phyloP scores from a whole-genome alignment of 2,888 invertebrate species.

The Folsomia manolachei region DNA sequence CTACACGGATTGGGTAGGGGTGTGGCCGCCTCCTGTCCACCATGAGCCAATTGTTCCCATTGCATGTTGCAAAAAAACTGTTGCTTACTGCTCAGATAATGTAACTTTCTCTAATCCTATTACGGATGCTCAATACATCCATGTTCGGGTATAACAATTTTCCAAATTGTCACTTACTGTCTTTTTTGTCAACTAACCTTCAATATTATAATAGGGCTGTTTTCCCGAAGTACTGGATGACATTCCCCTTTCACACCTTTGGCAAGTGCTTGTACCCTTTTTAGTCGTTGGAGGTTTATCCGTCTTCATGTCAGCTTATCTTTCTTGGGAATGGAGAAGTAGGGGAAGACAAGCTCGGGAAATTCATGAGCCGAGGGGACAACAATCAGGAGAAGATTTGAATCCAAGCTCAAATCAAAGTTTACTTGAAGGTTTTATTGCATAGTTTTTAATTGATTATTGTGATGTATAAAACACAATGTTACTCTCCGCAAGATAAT shows the following conservation, averaged over 20 bases:
- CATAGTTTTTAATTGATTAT: too few relatives aligned
- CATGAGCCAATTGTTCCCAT: conserved; percentile 3
- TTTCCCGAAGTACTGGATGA: not conserved
- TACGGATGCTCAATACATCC: not conserved
- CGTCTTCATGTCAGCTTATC: not conserved
- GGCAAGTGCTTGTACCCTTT: not conserved
- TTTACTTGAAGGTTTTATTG: not conserved
- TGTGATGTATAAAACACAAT: too few relatives aligned
- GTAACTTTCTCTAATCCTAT: not conserved
- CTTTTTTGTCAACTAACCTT: not conserved
- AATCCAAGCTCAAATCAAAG: not conserved
- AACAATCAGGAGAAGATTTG: too few relatives aligned
- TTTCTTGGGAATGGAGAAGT: not conserved
- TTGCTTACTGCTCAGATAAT: conserved; percentile 5
- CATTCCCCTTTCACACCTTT: not conserved
- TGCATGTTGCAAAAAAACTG: not conserved
- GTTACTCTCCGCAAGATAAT: too few relatives aligned
- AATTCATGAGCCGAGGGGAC: not conserved
- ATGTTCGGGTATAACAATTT: not conserved
- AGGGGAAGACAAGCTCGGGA: not conserved
- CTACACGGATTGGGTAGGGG: not conserved
- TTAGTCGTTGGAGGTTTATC: not conserved
- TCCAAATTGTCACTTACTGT: not conserved
- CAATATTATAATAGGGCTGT: not conserved
- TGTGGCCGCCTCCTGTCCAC: not conserved